Evolutionary conservation across 2,888 invertebrate genomes (phyloP).

Genomic region (Dryomyza anilis): DNA sequence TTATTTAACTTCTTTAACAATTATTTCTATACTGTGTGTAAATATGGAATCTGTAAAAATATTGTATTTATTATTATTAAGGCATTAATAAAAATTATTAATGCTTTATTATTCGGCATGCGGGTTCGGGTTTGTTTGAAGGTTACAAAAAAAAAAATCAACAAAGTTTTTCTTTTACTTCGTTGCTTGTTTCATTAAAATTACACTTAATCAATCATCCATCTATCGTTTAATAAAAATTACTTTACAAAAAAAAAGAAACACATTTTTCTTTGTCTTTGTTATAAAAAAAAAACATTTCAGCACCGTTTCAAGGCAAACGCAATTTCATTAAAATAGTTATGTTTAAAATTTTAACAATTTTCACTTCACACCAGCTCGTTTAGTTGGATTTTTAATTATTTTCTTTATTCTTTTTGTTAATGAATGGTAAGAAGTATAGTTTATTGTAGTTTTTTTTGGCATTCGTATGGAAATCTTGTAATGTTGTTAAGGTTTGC

Average conservation of each 20-base stretch:
- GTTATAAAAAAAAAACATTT: constrained; percentile 50
- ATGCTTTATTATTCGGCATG: background rate
- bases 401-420: constrained; percentile 6
- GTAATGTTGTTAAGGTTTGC: background rate
- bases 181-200: background rate
- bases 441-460: too few relatives aligned
- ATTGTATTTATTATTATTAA: constrained; percentile 1
- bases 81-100: background rate
- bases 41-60: constrained; percentile 22
- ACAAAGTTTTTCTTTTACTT: background rate
- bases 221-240: constrained; percentile 25
- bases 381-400: constrained; percentile 20
- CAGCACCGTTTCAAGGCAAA: constrained; percentile 60
- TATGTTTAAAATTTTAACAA: too few relatives aligned
- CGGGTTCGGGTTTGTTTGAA: background rate
- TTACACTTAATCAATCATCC: background rate
- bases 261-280: too few relatives aligned
- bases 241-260: constrained; percentile 32
- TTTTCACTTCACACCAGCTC: too few relatives aligned
- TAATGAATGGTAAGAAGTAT: too few relatives aligned
- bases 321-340: constrained; percentile 44
- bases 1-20: constrained; percentile 1
- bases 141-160: background rate
- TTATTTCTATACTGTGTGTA: constrained; percentile 8
- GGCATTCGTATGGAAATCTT: too few relatives aligned